Percentiles rank a stretch among this genome's conserved stretches.
Conservation (phyloP, 2,113 vertebrate genomes). For the Notiomystis cincta region DNA sequence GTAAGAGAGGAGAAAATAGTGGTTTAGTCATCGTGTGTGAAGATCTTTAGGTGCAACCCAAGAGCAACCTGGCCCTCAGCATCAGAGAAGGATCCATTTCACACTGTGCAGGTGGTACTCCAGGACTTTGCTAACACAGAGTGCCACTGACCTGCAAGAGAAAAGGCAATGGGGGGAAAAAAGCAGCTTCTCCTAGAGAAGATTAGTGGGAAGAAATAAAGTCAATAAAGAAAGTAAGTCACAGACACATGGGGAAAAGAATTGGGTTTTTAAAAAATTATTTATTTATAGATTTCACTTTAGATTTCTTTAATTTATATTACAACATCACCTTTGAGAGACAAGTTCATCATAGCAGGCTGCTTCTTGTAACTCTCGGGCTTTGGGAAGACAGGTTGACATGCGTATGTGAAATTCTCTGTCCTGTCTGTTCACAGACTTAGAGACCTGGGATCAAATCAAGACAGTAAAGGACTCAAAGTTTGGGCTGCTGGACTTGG, state of each 20-base stretch:
- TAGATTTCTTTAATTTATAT: not conserved
- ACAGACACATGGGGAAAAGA: not conserved
- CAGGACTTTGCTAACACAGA: not conserved
- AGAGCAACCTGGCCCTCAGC: fast-evolving
- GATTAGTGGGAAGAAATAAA: not conserved
- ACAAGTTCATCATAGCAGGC: fast-evolving
- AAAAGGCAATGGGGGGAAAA: not conserved
- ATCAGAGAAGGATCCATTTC: not conserved
- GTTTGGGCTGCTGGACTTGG: not conserved
- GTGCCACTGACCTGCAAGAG: not conserved
- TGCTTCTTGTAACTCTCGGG: not conserved
- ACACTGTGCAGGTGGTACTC: fast-evolving
- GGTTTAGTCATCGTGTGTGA: not conserved
- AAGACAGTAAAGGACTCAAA: not conserved
- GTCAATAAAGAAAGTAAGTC: not conserved
- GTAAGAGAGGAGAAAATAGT: not conserved
- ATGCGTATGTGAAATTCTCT: not conserved
- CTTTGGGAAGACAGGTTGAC: not conserved
- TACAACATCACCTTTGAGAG: not conserved
- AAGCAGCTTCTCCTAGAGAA: not conserved
- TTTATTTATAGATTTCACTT: not conserved
- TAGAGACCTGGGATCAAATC: not conserved
- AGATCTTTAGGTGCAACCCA: not conserved
- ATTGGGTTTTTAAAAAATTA: not conserved
- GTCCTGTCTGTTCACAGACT: not conserved